These are phyloP conservation scores for Panagrolaimus sp. DNA, from an alignment of 1,140 invertebrate genomes.

Conservation along the genomic window DNA sequence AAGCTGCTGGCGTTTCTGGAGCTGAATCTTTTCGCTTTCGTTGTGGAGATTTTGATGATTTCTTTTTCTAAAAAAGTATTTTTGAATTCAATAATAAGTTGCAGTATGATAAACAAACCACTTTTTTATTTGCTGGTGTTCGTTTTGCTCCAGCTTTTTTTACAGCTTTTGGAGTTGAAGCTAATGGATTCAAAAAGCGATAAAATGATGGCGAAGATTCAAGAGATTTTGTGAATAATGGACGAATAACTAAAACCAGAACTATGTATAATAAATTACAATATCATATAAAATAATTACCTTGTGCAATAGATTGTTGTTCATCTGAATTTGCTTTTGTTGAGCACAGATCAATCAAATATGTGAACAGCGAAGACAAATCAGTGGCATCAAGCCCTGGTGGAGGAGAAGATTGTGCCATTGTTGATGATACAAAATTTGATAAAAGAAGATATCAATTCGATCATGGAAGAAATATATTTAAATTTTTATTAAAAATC, in stretches of 20 bases:
- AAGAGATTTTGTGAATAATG: not conserved
- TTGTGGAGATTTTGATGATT: constrained; percentile 16
- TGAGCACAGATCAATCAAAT: not conserved
- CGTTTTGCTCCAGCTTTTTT: not conserved
- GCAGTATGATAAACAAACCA: not conserved
- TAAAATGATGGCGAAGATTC: constrained; percentile 2
- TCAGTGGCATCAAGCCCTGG: too few relatives aligned
- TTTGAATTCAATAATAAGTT: too few relatives aligned
- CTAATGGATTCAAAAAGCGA: not conserved
- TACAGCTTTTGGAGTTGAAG: not conserved
- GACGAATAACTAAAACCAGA: too few relatives aligned
- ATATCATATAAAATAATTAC: not conserved
- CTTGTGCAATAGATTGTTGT: not conserved
- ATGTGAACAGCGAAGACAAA: not conserved
- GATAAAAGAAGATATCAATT: too few relatives aligned
- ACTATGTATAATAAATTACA: too few relatives aligned
- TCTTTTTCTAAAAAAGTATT: constrained; percentile 3
- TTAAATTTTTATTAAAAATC: not conserved
- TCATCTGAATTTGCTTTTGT: not conserved
- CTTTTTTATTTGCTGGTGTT: not conserved
- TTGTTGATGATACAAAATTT: too few relatives aligned
- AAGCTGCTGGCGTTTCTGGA: not conserved
- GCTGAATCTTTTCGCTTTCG: constrained; percentile 19
- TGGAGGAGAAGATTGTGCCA: too few relatives aligned
- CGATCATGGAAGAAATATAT: not conserved